These are phyloP conservation scores for Eutrigla gurnardus DNA, from an alignment of 2,797 vertebrate species.

Conservation along the genomic window DNA sequence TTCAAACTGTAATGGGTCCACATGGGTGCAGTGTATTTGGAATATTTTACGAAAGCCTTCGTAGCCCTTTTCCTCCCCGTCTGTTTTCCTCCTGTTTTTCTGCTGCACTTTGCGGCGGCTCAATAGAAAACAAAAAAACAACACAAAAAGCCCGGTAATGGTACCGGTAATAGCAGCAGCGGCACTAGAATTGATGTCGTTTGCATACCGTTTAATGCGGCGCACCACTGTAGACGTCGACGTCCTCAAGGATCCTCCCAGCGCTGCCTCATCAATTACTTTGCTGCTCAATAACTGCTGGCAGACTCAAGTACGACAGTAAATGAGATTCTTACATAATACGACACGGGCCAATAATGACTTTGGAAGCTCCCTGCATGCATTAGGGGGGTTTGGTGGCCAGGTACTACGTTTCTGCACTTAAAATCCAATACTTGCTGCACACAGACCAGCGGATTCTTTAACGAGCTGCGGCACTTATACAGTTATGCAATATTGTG, in stretches of 20 bases:
- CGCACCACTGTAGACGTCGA: slow-evolving; percentile 56
- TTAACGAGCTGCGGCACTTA: slow-evolving; percentile 26
- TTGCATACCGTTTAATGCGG: slow-evolving; percentile 56
- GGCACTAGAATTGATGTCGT: slow-evolving; percentile 21
- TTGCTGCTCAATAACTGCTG: slow-evolving; percentile 70
- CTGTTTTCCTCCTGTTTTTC: background rate
- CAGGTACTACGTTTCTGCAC: slow-evolving; percentile 41
- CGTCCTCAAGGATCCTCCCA: slow-evolving; percentile 65
- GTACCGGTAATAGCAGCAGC: slow-evolving; percentile 5
- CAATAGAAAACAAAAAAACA: slow-evolving; percentile 25
- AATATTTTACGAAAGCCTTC: slow-evolving; percentile 22
- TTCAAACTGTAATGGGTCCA: slow-evolving; percentile 20
- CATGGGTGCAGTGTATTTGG: slow-evolving; percentile 1
- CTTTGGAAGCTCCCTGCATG: slow-evolving; percentile 46
- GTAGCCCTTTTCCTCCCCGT: background rate
- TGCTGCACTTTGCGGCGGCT: slow-evolving; percentile 3
- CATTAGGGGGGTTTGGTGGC: slow-evolving; percentile 37
- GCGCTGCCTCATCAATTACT: slow-evolving; percentile 72
- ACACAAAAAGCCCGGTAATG: slow-evolving; percentile 6
- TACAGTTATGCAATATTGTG: slow-evolving; percentile 19
- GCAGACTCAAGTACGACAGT: slow-evolving; percentile 71
- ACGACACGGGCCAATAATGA: slow-evolving; percentile 55
- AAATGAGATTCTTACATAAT: slow-evolving; percentile 72
- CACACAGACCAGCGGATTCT: slow-evolving; percentile 10
- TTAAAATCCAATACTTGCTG: slow-evolving; percentile 33